A percentile compares a stretch with the other conserved stretches of the same genome.
phyloP scores from a whole-genome alignment of 2,797 vertebrate species.

The Lophura swinhoii region DNA sequence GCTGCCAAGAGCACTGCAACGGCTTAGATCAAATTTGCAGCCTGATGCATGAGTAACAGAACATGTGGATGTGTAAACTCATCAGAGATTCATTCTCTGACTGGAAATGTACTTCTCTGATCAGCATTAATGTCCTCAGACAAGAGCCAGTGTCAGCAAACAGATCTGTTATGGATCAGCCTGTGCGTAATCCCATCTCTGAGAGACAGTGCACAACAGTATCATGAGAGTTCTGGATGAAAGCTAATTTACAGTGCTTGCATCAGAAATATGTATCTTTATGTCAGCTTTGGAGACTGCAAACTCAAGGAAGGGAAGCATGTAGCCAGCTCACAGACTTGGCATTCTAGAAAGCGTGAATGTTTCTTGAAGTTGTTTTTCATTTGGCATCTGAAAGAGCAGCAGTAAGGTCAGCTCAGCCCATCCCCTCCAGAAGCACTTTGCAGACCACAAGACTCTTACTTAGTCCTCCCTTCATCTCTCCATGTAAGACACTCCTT shows the following conservation, averaged over 20 bases:
- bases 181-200: not conserved
- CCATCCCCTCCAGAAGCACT: not conserved
- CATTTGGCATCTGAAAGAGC: not conserved
- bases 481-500: fast-evolving
- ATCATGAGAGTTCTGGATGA: not conserved
- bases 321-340: not conserved
- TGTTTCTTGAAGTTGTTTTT: not conserved
- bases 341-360: not conserved
- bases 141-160: conserved; percentile 7
- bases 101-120: conserved; percentile 43
- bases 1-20: not conserved
- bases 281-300: not conserved
- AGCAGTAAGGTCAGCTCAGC: not conserved
- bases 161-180: conserved; percentile 6
- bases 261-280: not conserved
- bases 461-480: not conserved
- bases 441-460: not conserved
- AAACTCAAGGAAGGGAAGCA: not conserved
- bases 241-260: not conserved
- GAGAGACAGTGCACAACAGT: not conserved
- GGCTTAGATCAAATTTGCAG: not conserved
- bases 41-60: not conserved
- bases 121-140: not conserved
- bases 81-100: not conserved
- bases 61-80: not conserved